These are phyloP conservation scores for Botia almorhae DNA, from an alignment of 2,797 vertebrate species.

Conservation along the genomic window DNA sequence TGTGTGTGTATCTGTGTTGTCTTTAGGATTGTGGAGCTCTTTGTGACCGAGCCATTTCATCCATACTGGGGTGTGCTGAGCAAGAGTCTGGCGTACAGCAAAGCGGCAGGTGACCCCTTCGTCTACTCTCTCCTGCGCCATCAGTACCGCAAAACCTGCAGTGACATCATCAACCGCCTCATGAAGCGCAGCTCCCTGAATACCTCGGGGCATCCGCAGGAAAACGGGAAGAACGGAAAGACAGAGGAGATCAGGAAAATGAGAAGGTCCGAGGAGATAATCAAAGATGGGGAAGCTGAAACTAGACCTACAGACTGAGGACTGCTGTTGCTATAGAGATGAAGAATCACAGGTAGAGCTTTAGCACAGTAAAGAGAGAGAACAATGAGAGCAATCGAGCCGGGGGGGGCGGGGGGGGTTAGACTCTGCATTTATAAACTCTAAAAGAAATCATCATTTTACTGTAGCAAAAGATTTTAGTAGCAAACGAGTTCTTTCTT, in stretches of 20 bases:
- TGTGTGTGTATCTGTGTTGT: constrained; percentile 53
- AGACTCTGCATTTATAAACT: constrained; percentile 27
- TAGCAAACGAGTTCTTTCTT: constrained; percentile 5
- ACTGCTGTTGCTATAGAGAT: constrained; percentile 50
- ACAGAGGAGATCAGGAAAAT: constrained; percentile 48
- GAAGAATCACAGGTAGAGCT: constrained; percentile 36
- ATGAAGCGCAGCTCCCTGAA: constrained; percentile 86
- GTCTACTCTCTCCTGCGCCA: constrained; percentile 93
- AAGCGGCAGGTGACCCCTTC: constrained; percentile 94
- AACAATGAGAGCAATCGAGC: constrained; percentile 26
- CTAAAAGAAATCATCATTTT: constrained; percentile 24
- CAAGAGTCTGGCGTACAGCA: constrained; percentile 96
- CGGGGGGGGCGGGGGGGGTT: not conserved
- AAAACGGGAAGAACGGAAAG: constrained; percentile 66
- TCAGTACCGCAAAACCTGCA: constrained; percentile 92
- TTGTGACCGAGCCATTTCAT: constrained; percentile 80
- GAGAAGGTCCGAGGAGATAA: constrained; percentile 51
- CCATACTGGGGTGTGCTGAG: constrained; percentile 92
- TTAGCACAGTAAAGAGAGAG: not conserved
- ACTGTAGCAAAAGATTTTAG: constrained; percentile 33
- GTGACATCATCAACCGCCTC: constrained; percentile 86
- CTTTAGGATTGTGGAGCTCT: constrained; percentile 90
- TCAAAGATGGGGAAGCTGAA: constrained; percentile 29
- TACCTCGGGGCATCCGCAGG: constrained; percentile 78
- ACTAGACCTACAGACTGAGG: constrained; percentile 27